Percentiles rank a stretch among this genome's conserved stretches.
These are phyloP conservation scores for Virgularia gustaviana DNA, from an alignment of 92 coral and sea anemone species.

Conservation along the genomic window DNA sequence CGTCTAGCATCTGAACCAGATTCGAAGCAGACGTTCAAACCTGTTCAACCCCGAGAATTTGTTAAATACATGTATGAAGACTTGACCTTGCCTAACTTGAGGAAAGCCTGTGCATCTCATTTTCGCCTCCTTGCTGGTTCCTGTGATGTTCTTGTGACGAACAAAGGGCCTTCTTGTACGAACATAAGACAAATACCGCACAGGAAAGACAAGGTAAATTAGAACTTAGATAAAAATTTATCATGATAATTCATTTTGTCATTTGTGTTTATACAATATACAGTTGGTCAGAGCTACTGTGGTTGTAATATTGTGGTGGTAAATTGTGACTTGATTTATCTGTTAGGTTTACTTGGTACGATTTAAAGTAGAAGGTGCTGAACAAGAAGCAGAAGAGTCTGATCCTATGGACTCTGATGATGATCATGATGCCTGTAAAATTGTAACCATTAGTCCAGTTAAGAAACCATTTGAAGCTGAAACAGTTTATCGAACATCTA, in stretches of 20 bases:
- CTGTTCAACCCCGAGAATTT: slow-evolving; percentile 58
- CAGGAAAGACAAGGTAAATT: slow-evolving; percentile 60
- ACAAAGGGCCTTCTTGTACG: slow-evolving; percentile 60
- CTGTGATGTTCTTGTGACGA: slow-evolving; percentile 59
- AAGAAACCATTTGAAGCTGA: not conserved
- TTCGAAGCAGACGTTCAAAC: slow-evolving; percentile 54
- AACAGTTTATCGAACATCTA: slow-evolving; percentile 46
- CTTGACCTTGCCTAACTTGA: slow-evolving; percentile 44
- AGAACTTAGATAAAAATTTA: too few relatives aligned
- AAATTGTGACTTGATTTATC: too few relatives aligned
- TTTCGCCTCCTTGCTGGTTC: slow-evolving; percentile 46
- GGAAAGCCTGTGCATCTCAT: slow-evolving; percentile 65
- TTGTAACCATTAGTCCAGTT: not conserved
- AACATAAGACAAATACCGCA: slow-evolving; percentile 55
- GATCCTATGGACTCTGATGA: too few relatives aligned
- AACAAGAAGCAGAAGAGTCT: too few relatives aligned
- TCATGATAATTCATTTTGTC: too few relatives aligned
- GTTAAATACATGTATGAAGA: slow-evolving; percentile 46
- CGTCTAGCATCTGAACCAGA: slow-evolving; percentile 56
- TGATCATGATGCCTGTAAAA: not conserved
- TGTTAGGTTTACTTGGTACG: slow-evolving; percentile 40
- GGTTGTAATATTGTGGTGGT: too few relatives aligned
- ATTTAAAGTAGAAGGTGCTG: too few relatives aligned
- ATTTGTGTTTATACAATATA: too few relatives aligned
- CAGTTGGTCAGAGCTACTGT: too few relatives aligned